Percentiles rank a stretch among this genome's conserved stretches.
Conservation (phyloP, 2,888 invertebrate genomes). For the Zootermopsis nevadensis region DNA sequence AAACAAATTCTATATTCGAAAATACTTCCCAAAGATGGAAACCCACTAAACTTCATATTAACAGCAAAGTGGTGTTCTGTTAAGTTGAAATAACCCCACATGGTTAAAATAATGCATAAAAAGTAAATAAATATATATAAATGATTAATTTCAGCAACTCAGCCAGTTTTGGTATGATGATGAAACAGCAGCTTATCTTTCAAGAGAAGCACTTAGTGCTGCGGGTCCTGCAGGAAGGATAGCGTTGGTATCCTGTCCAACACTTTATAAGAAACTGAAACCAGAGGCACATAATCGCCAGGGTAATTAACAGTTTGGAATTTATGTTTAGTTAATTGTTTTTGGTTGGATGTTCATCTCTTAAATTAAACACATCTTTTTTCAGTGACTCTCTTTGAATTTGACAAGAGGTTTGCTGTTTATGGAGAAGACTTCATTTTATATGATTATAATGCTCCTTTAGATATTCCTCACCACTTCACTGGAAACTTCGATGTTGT, state of each 20-base stretch:
- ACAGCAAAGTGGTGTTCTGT: too few relatives aligned
- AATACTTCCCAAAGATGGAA: too few relatives aligned
- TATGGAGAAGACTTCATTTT: constrained; percentile 83
- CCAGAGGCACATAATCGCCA: constrained; percentile 63
- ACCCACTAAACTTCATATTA: too few relatives aligned
- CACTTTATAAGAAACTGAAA: constrained; percentile 78
- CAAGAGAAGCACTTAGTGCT: constrained; percentile 71
- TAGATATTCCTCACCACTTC: constrained; percentile 73
- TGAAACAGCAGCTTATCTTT: constrained; percentile 78
- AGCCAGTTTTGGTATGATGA: constrained; percentile 98
- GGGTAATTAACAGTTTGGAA: constrained; percentile 61
- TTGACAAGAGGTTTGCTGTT: constrained; percentile 83
- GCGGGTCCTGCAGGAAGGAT: constrained; percentile 72
- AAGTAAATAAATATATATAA: background rate
- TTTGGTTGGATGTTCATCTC: too few relatives aligned
- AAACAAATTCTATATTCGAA: too few relatives aligned
- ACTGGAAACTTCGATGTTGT: constrained; percentile 80
- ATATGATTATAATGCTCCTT: constrained; percentile 89
- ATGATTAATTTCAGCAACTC: constrained; percentile 78
- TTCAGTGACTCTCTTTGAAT: constrained; percentile 84
- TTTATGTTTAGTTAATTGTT: background rate
- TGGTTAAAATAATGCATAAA: too few relatives aligned
- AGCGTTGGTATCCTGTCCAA: constrained; percentile 90
- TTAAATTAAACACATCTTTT: constrained; percentile 56
- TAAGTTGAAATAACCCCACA: too few relatives aligned